phyloP scores from a whole-genome alignment of 2,888 invertebrate species.

The Anorthoa munda region DNA sequence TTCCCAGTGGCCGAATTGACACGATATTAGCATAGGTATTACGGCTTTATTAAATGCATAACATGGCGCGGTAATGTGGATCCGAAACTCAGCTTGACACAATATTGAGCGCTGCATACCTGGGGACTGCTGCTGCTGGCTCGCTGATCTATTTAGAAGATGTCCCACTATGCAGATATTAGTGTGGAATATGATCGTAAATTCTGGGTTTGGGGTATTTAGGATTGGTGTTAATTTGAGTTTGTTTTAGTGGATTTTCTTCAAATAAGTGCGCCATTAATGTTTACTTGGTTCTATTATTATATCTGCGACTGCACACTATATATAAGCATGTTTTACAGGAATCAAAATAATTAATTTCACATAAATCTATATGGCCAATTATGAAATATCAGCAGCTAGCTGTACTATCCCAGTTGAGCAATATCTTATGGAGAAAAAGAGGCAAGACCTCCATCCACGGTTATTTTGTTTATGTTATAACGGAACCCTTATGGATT shows the following conservation, averaged over 20 bases:
- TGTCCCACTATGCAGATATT: conserved; percentile 17
- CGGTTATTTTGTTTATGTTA: no score
- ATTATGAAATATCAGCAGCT: no score
- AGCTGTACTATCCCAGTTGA: no score
- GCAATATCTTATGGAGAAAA: no score
- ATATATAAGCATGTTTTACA: no score
- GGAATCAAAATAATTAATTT: no score
- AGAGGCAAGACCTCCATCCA: no score
- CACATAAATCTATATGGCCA: no score
- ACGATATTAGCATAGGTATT: conserved; percentile 63
- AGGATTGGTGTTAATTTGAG: neutral
- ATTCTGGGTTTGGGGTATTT: neutral
- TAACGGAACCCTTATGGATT: no score
- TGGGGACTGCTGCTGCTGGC: conserved; percentile 32
- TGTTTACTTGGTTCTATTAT: neutral
- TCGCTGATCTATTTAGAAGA: conserved; percentile 48
- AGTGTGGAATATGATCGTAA: neutral
- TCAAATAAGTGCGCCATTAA: no score
- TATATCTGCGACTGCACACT: no score
- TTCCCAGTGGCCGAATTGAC: conserved; percentile 27
- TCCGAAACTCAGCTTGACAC: conserved; percentile 54
- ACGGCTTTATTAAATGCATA: conserved; percentile 68
- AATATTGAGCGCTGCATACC: conserved; percentile 56
- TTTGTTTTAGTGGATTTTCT: neutral
- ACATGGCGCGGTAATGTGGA: conserved; percentile 59